Evolutionary conservation across 2,113 vertebrate species (phyloP).

Genomic region (Psammodynastes pulverulentus): DNA sequence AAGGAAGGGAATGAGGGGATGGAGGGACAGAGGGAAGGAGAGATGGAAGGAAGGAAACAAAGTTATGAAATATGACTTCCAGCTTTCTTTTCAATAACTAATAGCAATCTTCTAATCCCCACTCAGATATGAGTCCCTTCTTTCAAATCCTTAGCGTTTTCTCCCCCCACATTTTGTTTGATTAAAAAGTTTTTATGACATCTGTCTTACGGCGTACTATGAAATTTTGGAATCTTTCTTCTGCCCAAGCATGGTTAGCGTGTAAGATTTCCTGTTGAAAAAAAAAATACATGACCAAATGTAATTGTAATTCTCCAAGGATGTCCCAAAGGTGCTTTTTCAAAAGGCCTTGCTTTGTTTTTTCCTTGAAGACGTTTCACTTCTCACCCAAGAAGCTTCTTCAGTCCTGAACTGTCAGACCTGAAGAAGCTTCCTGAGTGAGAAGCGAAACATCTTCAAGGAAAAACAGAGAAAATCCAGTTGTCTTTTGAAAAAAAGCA

Average conservation of each 20-base stretch:
- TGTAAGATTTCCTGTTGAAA: not conserved
- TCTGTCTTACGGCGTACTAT: not conserved
- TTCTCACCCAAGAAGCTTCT: too few species aligned
- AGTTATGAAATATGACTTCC: not conserved
- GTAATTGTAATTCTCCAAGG: not conserved
- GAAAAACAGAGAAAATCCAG: not conserved
- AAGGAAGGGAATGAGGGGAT: not conserved
- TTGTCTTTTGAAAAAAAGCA: not conserved
- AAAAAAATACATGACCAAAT: not conserved
- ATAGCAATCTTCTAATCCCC: not conserved
- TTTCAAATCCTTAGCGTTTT: not conserved
- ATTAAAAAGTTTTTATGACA: not conserved
- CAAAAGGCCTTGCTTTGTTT: too few species aligned
- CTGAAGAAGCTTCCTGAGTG: not conserved
- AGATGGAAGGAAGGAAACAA: not conserved
- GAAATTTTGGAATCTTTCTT: not conserved
- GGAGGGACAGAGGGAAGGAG: too few species aligned
- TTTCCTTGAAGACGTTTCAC: too few species aligned
- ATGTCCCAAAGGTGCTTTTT: not conserved
- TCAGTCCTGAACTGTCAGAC: not conserved
- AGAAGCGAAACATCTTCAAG: not conserved
- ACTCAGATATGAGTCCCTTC: not conserved
- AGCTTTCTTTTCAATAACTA: not conserved
- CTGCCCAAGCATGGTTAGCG: not conserved
- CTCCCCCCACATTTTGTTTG: not conserved